These are phyloP conservation scores for Melanargia galathea DNA, from an alignment of 2,888 invertebrate species.

Conservation along the genomic window DNA sequence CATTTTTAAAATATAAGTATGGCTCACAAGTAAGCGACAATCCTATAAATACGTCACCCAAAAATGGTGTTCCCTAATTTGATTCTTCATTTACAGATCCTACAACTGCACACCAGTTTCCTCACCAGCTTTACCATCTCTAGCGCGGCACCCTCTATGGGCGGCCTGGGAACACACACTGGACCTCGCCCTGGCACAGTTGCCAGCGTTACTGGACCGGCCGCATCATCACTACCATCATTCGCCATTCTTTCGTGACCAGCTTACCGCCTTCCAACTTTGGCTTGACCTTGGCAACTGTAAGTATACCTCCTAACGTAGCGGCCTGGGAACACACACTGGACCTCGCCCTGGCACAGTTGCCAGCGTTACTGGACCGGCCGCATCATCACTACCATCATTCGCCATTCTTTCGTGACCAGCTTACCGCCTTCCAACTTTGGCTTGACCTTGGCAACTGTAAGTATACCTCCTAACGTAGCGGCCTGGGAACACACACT, in stretches of 20 bases:
- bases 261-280: slow-evolving; percentile 98
- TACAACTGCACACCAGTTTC: slow-evolving; percentile 99
- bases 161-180: slow-evolving; percentile 98
- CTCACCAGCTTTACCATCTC: slow-evolving; percentile 94
- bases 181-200: slow-evolving; percentile 95
- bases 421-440: too few species aligned
- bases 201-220: slow-evolving; percentile 88
- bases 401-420: too few species aligned
- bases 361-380: slow-evolving; percentile 87
- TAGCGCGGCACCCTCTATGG: slow-evolving; percentile 96
- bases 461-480: too few species aligned
- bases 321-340: slow-evolving; percentile 84
- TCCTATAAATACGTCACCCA: background rate
- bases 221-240: slow-evolving; percentile 83
- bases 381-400: too few species aligned
- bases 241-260: slow-evolving; percentile 97
- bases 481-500: too few species aligned
- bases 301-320: slow-evolving; percentile 31
- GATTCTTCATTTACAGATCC: slow-evolving; percentile 71
- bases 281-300: slow-evolving; percentile 90
- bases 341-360: slow-evolving; percentile 95
- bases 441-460: too few species aligned
- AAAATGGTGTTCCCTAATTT: background rate
- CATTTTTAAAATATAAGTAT: background rate
- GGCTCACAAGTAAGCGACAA: background rate